These are phyloP conservation scores for Mythimna ferrago DNA, from an alignment of 2,888 invertebrate genomes.

Conservation along the genomic window DNA sequence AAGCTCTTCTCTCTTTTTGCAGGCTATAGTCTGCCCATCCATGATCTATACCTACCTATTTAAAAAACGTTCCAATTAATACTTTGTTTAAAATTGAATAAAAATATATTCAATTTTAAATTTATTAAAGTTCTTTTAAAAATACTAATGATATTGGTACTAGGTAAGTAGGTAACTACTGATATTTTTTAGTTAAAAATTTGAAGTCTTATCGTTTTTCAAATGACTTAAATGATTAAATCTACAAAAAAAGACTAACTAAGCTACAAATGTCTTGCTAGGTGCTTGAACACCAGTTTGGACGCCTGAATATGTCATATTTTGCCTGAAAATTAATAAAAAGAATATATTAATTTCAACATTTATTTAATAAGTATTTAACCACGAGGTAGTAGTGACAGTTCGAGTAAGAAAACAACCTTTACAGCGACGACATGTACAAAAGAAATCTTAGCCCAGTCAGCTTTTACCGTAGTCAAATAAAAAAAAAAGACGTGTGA, in stretches of 20 bases:
- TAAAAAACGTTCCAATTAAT: not conserved
- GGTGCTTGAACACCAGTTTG: conserved; percentile 13
- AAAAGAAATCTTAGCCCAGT: not conserved
- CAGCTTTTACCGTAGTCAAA: not conserved
- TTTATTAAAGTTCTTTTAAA: not conserved
- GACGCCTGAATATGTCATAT: conserved; percentile 34
- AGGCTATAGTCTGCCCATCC: not conserved
- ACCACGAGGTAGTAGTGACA: not conserved
- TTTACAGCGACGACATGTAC: not conserved
- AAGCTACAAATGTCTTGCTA: conserved; percentile 26
- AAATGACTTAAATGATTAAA: not conserved
- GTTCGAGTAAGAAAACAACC: not conserved
- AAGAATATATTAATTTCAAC: not conserved
- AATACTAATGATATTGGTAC: conserved; percentile 8
- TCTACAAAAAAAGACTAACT: not conserved
- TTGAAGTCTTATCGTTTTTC: not conserved
- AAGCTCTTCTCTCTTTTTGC: not conserved
- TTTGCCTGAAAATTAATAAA: conserved; percentile 50
- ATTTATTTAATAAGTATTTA: not conserved
- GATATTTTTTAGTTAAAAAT: not conserved
- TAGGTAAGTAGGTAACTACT: not conserved
- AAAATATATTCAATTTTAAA: too few species aligned
- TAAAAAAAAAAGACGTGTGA: not conserved
- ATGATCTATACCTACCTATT: not conserved
- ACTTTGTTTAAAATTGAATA: not conserved